These are phyloP conservation scores for Halcyon senegalensis DNA, from an alignment of 2,113 vertebrate species.

Conservation along the genomic window DNA sequence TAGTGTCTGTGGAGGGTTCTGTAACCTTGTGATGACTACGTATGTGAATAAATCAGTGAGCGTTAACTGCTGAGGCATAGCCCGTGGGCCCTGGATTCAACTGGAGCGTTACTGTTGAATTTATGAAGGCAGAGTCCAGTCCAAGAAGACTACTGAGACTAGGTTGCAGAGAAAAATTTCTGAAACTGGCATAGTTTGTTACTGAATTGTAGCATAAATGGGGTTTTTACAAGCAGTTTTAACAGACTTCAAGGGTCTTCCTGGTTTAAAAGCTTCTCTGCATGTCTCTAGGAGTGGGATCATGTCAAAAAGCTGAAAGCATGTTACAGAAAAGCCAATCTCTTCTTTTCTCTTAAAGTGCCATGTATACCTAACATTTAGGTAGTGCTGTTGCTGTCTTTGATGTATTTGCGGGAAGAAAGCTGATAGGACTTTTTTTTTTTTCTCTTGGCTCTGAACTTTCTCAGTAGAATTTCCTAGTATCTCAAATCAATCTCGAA, in stretches of 20 bases:
- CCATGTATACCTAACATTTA: neutral
- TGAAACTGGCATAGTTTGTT: neutral
- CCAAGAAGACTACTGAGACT: neutral
- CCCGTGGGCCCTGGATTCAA: neutral
- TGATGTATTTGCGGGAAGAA: neutral
- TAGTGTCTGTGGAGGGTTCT: neutral
- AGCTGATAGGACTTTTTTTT: neutral
- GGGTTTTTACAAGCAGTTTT: neutral
- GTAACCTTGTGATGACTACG: neutral
- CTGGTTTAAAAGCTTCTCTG: neutral
- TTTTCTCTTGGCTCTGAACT: neutral
- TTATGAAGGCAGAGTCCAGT: neutral
- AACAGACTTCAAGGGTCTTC: neutral
- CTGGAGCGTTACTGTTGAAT: neutral
- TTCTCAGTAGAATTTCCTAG: neutral
- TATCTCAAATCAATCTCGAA: neutral
- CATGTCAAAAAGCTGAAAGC: neutral
- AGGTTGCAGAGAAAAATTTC: neutral
- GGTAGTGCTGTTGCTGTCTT: neutral
- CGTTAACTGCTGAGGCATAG: constrained; percentile 16
- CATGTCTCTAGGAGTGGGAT: neutral
- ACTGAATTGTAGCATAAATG: neutral
- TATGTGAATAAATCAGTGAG: constrained; percentile 5
- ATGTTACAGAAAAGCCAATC: neutral
- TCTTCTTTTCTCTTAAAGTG: neutral